phyloP scores from a whole-genome alignment of 1,140 invertebrate genomes.

The Aphaenogaster ashmeadi region DNA sequence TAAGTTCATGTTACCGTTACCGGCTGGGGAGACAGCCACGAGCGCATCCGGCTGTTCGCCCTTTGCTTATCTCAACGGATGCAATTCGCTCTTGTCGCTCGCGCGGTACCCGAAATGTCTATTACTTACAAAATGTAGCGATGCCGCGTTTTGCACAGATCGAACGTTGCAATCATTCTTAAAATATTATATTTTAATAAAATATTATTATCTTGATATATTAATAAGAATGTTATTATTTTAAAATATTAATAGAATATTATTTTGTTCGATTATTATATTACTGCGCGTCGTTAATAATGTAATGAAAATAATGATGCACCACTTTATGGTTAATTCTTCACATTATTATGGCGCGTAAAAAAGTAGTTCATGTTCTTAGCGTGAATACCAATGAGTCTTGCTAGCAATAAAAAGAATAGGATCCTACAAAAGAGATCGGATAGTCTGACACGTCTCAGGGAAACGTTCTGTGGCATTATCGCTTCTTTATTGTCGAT shows the following conservation, averaged over 20 bases:
- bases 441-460: background rate
- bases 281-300: background rate
- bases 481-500: background rate
- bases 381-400: background rate
- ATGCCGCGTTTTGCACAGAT: background rate
- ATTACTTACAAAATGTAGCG: background rate
- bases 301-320: background rate
- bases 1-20: constrained; percentile 61
- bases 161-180: background rate
- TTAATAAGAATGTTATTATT: background rate
- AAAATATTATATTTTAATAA: background rate
- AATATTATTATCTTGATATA: background rate
- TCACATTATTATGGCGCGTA: background rate
- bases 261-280: background rate
- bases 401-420: constrained; percentile 27
- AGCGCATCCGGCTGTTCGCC: background rate
- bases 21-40: background rate
- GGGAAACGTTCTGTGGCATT: background rate
- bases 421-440: background rate
- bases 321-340: background rate
- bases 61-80: constrained; percentile 17
- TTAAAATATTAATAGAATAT: background rate
- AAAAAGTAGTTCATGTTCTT: background rate
- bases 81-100: background rate
- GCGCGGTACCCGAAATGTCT: background rate